A percentile compares a stretch with the other conserved stretches of the same genome.
phyloP scores from a whole-genome alignment of 1,140 invertebrate species.

The Listronotus oregonensis region DNA sequence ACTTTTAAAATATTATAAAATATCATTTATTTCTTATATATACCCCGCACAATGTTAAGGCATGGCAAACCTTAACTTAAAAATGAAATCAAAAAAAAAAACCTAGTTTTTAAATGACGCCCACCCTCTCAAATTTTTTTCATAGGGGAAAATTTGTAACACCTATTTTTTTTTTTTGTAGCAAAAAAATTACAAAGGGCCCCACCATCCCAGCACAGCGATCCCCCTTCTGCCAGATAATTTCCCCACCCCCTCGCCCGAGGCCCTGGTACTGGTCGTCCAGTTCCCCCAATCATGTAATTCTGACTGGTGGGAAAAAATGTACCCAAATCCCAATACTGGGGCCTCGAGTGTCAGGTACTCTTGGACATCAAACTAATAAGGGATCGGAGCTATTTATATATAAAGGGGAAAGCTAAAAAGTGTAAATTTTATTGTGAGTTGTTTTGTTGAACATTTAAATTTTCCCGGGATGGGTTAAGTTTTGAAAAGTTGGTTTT shows the following conservation, averaged over 20 bases:
- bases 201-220: constrained; percentile 83
- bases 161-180: constrained; percentile 38
- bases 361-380: constrained; percentile 60
- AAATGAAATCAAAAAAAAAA: no score
- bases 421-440: background rate
- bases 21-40: no score
- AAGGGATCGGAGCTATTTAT: constrained; percentile 82
- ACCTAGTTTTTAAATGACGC: no score
- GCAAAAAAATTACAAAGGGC: constrained; percentile 74
- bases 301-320: constrained; percentile 96
- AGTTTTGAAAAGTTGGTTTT: constrained; percentile 6
- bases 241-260: constrained; percentile 92
- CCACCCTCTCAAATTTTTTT: no score
- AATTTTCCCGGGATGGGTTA: background rate
- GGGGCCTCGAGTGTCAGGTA: constrained; percentile 56
- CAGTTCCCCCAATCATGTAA: constrained; percentile 81
- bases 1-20: no score
- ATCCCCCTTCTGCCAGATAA: constrained; percentile 77
- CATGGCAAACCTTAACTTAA: no score
- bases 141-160: no score
- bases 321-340: constrained; percentile 75
- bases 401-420: constrained; percentile 57
- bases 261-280: constrained; percentile 93
- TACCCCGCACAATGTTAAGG: no score
- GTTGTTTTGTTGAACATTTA: background rate